A percentile compares a stretch with the other conserved stretches of the same genome.
These are phyloP conservation scores for Tricholauxania praeusta DNA, from an alignment of 2,888 invertebrate species.

Conservation along the genomic window DNA sequence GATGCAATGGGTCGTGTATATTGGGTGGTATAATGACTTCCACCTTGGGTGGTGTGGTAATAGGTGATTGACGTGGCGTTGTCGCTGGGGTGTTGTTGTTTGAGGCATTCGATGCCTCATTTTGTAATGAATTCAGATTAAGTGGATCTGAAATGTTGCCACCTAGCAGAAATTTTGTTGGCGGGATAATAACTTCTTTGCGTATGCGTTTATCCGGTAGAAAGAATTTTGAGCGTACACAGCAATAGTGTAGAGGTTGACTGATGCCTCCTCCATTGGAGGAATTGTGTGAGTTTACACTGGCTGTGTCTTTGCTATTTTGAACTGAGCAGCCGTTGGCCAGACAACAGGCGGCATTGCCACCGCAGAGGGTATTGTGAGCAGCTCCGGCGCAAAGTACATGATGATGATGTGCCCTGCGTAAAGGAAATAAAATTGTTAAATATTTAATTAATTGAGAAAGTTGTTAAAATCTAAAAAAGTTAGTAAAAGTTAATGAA, in stretches of 20 bases:
- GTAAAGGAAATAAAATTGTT: conserved; percentile 21
- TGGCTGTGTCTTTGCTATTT: conserved; percentile 35
- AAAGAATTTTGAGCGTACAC: conserved; percentile 76
- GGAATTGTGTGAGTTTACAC: conserved; percentile 38
- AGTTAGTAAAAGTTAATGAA: not conserved
- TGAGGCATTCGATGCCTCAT: conserved; percentile 77
- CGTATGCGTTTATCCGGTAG: conserved; percentile 80
- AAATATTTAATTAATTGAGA: not conserved
- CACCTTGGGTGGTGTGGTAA: conserved; percentile 74
- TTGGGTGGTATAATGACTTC: conserved; percentile 94
- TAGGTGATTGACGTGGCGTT: conserved; percentile 80
- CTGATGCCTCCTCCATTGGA: conserved; percentile 36
- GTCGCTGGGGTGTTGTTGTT: conserved; percentile 82
- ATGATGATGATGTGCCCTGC: conserved; percentile 57
- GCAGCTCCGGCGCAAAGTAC: conserved; percentile 58
- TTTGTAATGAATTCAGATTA: conserved; percentile 91
- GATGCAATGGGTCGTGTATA: conserved; percentile 90
- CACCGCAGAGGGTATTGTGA: conserved; percentile 50
- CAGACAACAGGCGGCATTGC: conserved; percentile 54
- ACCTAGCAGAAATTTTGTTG: conserved; percentile 90
- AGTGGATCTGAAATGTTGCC: conserved; percentile 96
- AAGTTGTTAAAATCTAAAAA: not conserved
- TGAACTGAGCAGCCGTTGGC: conserved; percentile 55
- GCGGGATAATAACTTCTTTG: conserved; percentile 83
- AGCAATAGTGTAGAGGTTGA: conserved; percentile 60